These are phyloP conservation scores for Cryptocephalus moraei DNA, from an alignment of 2,888 invertebrate genomes.

Conservation along the genomic window DNA sequence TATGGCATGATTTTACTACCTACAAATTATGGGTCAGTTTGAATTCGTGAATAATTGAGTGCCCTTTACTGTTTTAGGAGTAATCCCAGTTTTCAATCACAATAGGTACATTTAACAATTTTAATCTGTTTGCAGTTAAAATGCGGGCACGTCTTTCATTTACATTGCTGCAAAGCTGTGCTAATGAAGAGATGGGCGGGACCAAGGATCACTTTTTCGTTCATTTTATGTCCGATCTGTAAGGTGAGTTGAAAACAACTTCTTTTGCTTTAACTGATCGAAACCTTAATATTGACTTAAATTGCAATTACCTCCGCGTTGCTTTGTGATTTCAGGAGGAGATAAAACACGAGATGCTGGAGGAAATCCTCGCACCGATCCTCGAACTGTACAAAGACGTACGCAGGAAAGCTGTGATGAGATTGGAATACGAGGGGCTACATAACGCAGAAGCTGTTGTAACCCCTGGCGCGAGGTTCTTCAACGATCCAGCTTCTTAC, in stretches of 20 bases:
- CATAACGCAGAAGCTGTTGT: conserved; percentile 61
- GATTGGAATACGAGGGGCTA: conserved; percentile 91
- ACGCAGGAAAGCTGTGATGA: conserved; percentile 84
- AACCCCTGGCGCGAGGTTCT: conserved; percentile 55
- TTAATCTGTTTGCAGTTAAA: conserved; percentile 48
- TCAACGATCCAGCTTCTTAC: conserved; percentile 73
- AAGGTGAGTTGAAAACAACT: conserved; percentile 53
- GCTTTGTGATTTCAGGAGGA: conserved; percentile 46
- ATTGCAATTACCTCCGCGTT: neutral
- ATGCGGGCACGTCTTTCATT: conserved; percentile 95
- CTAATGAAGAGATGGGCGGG: conserved; percentile 85
- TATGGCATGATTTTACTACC: too few species aligned
- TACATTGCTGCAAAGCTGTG: conserved; percentile 81
- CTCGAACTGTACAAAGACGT: conserved; percentile 81
- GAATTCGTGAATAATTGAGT: too few species aligned
- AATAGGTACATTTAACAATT: too few species aligned
- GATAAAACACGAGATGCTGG: conserved; percentile 73
- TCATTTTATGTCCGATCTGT: conserved; percentile 93
- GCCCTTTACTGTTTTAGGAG: too few species aligned
- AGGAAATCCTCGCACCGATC: conserved; percentile 70
- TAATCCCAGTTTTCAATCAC: too few species aligned
- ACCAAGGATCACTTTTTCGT: conserved; percentile 91
- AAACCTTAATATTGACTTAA: neutral
- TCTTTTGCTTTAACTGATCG: neutral
- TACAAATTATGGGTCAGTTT: too few species aligned